phyloP scores from a whole-genome alignment of 2,888 invertebrate genomes.

The Apotomis turbidana region DNA sequence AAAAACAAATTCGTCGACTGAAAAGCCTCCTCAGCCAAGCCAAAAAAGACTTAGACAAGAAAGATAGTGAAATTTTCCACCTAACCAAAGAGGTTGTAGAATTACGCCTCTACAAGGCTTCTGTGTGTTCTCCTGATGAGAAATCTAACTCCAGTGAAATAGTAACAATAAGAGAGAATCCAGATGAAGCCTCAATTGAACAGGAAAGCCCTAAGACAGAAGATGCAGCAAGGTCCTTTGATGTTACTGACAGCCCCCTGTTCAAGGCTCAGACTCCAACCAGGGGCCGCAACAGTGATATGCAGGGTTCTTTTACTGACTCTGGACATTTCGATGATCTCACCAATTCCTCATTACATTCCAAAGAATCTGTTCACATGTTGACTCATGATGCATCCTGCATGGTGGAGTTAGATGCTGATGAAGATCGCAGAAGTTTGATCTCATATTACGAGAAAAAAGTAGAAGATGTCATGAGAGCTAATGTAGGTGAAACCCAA shows the following conservation, averaged over 20 bases:
- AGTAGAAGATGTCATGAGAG: slow-evolving; percentile 88
- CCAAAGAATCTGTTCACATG: slow-evolving; percentile 88
- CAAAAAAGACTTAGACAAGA: slow-evolving; percentile 90
- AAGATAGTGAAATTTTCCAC: slow-evolving; percentile 91
- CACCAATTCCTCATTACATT: slow-evolving; percentile 89
- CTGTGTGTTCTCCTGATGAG: slow-evolving; percentile 90
- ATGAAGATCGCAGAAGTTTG: slow-evolving; percentile 87
- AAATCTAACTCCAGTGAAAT: slow-evolving; percentile 90
- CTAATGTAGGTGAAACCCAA: slow-evolving; percentile 85
- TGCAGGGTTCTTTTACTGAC: slow-evolving; percentile 91
- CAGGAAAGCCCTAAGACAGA: slow-evolving; percentile 67
- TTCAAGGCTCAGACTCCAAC: slow-evolving; percentile 77
- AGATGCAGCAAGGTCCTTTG: slow-evolving; percentile 73
- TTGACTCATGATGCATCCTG: slow-evolving; percentile 82
- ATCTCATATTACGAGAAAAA: slow-evolving; percentile 89
- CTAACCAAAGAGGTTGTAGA: slow-evolving; percentile 92
- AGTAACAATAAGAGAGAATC: slow-evolving; percentile 89
- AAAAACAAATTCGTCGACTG: slow-evolving; percentile 90
- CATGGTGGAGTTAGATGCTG: slow-evolving; percentile 82
- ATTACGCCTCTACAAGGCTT: slow-evolving; percentile 90
- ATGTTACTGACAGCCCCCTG: slow-evolving; percentile 78
- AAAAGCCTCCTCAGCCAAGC: slow-evolving; percentile 89
- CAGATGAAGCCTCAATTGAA: slow-evolving; percentile 69
- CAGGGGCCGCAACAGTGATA: slow-evolving; percentile 80
- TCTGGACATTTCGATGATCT: slow-evolving; percentile 94